Evolutionary conservation across 2,888 invertebrate species (phyloP).

Genomic region (Polia nebulosa): DNA sequence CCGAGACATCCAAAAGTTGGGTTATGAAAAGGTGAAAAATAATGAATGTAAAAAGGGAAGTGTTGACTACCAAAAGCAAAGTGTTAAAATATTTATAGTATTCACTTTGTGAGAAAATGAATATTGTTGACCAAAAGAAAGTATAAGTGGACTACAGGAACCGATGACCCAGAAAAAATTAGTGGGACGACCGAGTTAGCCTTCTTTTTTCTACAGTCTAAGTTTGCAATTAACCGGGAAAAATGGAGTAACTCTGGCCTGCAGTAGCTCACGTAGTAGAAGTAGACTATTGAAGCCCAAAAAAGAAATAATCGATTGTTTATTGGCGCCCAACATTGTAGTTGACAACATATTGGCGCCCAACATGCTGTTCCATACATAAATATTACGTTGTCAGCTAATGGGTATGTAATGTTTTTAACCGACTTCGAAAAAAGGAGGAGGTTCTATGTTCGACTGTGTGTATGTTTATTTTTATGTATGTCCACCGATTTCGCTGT

Average conservation of each 20-base stretch:
- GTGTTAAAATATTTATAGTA: neutral
- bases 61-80: neutral
- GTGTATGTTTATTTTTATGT: no score
- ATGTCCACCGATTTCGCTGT: no score
- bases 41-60: neutral
- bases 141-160: neutral
- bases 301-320: neutral
- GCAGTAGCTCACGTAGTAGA: neutral
- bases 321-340: conserved; percentile 8
- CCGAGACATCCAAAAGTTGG: no score
- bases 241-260: neutral
- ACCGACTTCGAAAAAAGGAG: no score
- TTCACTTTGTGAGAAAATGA: neutral
- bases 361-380: neutral
- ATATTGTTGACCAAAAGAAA: neutral
- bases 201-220: neutral
- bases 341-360: conserved; percentile 1
- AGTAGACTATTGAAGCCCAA: conserved; percentile 13
- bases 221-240: neutral
- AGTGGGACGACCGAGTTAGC: neutral
- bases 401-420: no score
- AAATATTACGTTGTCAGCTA: no score
- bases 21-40: neutral
- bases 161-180: neutral
- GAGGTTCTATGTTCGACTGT: no score